Evolutionary conservation across 2,113 vertebrate species (phyloP).

Genomic region (Protobothrops flavoviridis): DNA sequence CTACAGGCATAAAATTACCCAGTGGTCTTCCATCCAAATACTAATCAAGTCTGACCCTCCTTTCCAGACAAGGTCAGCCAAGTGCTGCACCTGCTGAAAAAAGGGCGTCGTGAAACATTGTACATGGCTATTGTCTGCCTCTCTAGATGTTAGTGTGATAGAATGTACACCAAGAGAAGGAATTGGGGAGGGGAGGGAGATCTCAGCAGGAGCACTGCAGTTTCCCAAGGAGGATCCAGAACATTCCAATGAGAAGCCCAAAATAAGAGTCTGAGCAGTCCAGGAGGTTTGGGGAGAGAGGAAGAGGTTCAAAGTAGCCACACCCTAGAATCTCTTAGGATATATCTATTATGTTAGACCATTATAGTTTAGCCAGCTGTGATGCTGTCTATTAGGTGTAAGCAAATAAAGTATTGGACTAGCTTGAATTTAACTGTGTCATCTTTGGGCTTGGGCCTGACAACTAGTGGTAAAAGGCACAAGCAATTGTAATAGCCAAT

Average conservation of each 20-base stretch:
- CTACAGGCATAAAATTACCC: background rate
- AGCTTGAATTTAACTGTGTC: background rate
- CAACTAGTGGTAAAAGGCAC: background rate
- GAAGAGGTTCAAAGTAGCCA: background rate
- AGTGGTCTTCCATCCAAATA: background rate
- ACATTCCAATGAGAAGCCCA: background rate
- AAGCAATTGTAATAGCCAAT: too few species aligned
- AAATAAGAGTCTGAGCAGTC: background rate
- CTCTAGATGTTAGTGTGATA: background rate
- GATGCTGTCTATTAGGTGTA: background rate
- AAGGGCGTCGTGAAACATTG: background rate
- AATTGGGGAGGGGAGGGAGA: background rate
- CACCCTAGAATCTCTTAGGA: background rate
- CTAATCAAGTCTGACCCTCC: background rate
- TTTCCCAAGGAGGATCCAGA: background rate
- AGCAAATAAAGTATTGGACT: background rate
- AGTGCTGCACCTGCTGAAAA: background rate
- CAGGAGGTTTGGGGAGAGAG: background rate
- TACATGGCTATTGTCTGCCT: background rate
- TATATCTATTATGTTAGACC: background rate
- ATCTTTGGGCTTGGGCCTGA: background rate
- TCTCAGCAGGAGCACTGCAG: background rate
- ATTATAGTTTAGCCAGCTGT: background rate
- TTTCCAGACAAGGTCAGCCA: background rate
- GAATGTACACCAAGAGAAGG: background rate